Conservation (phyloP, 2,797 vertebrate genomes). For the Falco cherrug region DNA sequence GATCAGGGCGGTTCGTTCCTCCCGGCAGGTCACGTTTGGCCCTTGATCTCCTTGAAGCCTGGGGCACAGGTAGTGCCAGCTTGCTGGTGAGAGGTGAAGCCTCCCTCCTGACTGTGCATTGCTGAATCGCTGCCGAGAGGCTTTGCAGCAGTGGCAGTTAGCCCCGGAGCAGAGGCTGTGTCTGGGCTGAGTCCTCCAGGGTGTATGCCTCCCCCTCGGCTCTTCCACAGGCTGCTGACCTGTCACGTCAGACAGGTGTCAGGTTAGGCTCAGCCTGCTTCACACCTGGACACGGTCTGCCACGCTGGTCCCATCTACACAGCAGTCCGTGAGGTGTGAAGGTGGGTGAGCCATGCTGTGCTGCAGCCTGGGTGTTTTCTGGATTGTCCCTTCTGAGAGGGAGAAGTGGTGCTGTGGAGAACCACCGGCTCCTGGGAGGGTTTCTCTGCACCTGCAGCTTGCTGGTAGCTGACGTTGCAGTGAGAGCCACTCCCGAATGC, state of each 20-base stretch:
- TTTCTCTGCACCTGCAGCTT: neutral
- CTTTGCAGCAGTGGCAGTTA: neutral
- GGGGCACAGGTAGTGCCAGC: neutral
- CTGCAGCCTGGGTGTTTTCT: fast-evolving
- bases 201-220: neutral
- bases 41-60: neutral
- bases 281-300: fast-evolving
- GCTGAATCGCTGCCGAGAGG: neutral
- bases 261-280: neutral
- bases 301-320: fast-evolving
- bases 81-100: neutral
- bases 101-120: neutral
- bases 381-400: neutral
- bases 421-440: neutral
- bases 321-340: neutral
- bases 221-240: neutral
- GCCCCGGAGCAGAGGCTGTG: neutral
- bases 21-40: neutral
- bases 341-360: fast-evolving
- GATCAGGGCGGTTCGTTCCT: neutral
- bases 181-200: neutral
- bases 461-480: neutral
- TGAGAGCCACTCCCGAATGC: neutral
- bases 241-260: fast-evolving
- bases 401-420: neutral